Evolutionary conservation across 2,113 vertebrate genomes (phyloP).

Genomic region (Mionectes macconnelli): DNA sequence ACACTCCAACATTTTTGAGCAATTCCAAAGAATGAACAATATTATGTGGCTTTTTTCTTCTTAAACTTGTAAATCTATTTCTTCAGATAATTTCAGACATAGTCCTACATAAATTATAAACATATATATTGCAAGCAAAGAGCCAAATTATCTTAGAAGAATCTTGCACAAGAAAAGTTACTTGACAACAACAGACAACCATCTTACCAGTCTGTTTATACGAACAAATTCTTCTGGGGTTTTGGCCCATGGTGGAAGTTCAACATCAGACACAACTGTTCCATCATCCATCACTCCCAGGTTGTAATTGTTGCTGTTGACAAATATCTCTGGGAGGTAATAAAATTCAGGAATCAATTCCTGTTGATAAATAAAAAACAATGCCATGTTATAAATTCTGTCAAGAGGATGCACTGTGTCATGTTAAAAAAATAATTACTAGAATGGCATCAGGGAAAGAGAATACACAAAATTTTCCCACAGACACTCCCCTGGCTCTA

Average conservation of each 20-base stretch:
- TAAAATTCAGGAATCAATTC: constrained; percentile 99
- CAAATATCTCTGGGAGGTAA: constrained; percentile 99
- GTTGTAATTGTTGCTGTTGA: constrained; percentile 94
- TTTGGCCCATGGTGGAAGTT: constrained; percentile 98
- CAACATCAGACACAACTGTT: constrained; percentile 92
- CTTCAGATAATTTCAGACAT: background rate
- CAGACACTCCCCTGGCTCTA: background rate
- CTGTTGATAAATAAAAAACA: constrained; percentile 76
- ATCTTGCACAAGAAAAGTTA: background rate
- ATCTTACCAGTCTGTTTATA: constrained; percentile 93
- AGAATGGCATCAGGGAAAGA: background rate
- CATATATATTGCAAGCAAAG: background rate
- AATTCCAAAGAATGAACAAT: background rate
- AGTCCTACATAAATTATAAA: background rate
- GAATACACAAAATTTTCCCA: background rate
- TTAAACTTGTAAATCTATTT: background rate
- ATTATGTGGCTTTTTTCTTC: background rate
- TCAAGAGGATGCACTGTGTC: background rate
- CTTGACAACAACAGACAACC: constrained; percentile 32
- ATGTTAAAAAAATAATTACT: background rate
- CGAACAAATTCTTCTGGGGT: constrained; percentile 96
- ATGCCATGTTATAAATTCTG: constrained; percentile 37
- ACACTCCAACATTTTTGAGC: background rate
- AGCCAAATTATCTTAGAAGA: constrained; percentile 1
- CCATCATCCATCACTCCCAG: constrained; percentile 98